Evolutionary conservation across 1,140 invertebrate genomes (phyloP).

Genomic region (Phortica variegata): DNA sequence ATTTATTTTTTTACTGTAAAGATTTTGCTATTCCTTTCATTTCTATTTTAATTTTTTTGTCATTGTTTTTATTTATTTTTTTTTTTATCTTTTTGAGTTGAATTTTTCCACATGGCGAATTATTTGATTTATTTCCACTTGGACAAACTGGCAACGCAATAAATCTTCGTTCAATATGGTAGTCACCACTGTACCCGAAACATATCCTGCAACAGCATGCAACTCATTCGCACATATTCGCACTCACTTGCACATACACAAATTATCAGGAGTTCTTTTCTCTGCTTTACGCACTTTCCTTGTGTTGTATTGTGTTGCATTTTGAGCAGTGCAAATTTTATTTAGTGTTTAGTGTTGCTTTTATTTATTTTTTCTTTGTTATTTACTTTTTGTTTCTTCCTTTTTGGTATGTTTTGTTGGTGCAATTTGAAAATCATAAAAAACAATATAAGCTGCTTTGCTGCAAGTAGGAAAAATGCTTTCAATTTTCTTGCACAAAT

Average conservation of each 20-base stretch:
- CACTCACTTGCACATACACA: slow-evolving; percentile 23
- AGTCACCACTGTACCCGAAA: slow-evolving; percentile 21
- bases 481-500: slow-evolving; percentile 39
- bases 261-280: slow-evolving; percentile 13
- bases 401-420: no score
- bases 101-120: slow-evolving; percentile 56
- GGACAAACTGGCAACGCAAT: slow-evolving; percentile 53
- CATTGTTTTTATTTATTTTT: slow-evolving; percentile 5
- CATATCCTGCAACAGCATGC: no score
- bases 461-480: slow-evolving; percentile 22
- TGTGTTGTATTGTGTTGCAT: slow-evolving; percentile 27
- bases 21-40: slow-evolving; percentile 14
- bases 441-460: slow-evolving; percentile 5
- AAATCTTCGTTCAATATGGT: slow-evolving; percentile 55
- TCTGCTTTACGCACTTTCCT: slow-evolving; percentile 2
- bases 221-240: no score
- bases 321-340: slow-evolving; percentile 51
- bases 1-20: slow-evolving; percentile 17
- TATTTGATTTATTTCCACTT: slow-evolving; percentile 56
- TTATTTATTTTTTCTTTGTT: no score
- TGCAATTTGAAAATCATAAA: slow-evolving; percentile 26
- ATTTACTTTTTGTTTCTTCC: no score
- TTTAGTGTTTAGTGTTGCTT: slow-evolving; percentile 52
- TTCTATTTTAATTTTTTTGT: slow-evolving; percentile 17
- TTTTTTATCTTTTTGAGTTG: slow-evolving; percentile 27